Percentiles rank a stretch among this genome's conserved stretches.
Conservation (phyloP, 2,113 vertebrate species). For the Clupea harengus region DNA sequence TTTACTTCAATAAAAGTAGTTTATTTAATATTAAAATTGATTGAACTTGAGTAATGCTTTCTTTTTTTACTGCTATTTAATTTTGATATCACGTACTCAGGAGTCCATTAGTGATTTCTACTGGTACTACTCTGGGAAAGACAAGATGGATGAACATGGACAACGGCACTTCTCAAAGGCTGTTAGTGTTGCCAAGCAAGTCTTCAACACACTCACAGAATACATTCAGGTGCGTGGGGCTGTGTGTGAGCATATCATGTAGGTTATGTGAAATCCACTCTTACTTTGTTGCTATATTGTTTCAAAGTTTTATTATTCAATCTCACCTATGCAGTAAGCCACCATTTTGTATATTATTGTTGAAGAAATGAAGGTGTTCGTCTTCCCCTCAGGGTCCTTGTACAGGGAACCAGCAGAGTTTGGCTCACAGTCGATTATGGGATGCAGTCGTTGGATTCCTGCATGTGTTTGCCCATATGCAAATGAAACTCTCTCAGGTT, state of each 20-base stretch:
- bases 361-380: not conserved
- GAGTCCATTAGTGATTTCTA: slow-evolving; percentile 98
- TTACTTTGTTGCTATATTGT: not conserved
- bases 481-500: slow-evolving; percentile 97
- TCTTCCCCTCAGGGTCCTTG: slow-evolving; percentile 81
- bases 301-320: not conserved
- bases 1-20: not conserved
- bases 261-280: not conserved
- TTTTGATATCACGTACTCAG: slow-evolving; percentile 59
- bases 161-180: slow-evolving; percentile 93
- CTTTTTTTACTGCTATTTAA: not conserved
- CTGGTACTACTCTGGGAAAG: slow-evolving; percentile 96
- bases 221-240: slow-evolving; percentile 85
- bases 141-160: slow-evolving; percentile 87
- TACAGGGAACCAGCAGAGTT: slow-evolving; percentile 91
- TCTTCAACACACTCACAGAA: slow-evolving; percentile 95
- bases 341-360: not conserved
- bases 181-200: slow-evolving; percentile 91
- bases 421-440: slow-evolving; percentile 93
- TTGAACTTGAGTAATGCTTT: not conserved
- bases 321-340: not conserved
- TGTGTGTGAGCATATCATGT: not conserved
- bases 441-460: slow-evolving; percentile 95
- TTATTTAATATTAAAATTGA: not conserved
- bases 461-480: slow-evolving; percentile 95